phyloP scores from a whole-genome alignment of 2,888 invertebrate genomes.

The Carcina quercana region DNA sequence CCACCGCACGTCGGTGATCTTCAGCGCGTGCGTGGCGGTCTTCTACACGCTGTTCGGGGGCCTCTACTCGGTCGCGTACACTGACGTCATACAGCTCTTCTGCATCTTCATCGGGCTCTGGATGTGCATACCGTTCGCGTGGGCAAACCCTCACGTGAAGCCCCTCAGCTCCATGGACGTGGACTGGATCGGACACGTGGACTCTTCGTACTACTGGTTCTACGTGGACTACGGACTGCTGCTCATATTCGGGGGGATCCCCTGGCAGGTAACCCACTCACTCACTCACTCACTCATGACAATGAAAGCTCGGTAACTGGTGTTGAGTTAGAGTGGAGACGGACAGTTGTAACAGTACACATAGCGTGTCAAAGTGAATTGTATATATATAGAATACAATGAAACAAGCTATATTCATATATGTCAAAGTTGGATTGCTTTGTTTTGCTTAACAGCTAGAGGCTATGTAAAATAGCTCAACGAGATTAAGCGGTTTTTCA shows the following conservation, averaged over 20 bases:
- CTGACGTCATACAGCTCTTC: slow-evolving; percentile 97
- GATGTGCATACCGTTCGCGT: slow-evolving; percentile 98
- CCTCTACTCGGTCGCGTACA: slow-evolving; percentile 98
- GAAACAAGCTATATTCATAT: too few relatives aligned
- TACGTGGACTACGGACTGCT: slow-evolving; percentile 93
- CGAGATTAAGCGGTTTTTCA: too few relatives aligned
- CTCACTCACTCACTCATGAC: too few relatives aligned
- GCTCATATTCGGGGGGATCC: slow-evolving; percentile 95
- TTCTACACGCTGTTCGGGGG: slow-evolving; percentile 99
- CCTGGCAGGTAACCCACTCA: slow-evolving; percentile 89
- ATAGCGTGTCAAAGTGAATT: too few relatives aligned
- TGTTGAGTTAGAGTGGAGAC: too few relatives aligned
- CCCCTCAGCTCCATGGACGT: slow-evolving; percentile 87
- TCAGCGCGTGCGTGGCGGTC: slow-evolving; percentile 96
- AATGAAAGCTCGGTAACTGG: too few relatives aligned
- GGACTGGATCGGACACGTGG: slow-evolving; percentile 91
- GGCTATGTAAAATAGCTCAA: too few relatives aligned
- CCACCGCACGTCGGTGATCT: slow-evolving; percentile 92
- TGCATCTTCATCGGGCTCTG: slow-evolving; percentile 98
- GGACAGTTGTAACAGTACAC: too few relatives aligned
- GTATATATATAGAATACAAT: too few relatives aligned
- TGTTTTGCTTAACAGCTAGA: too few relatives aligned
- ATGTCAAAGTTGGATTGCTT: too few relatives aligned
- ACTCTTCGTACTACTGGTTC: slow-evolving; percentile 82
- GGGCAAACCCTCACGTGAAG: slow-evolving; percentile 89